Percentiles rank a stretch among this genome's conserved stretches.
phyloP scores from a whole-genome alignment of 2,888 invertebrate species.

The Hanleya hanleyi region DNA sequence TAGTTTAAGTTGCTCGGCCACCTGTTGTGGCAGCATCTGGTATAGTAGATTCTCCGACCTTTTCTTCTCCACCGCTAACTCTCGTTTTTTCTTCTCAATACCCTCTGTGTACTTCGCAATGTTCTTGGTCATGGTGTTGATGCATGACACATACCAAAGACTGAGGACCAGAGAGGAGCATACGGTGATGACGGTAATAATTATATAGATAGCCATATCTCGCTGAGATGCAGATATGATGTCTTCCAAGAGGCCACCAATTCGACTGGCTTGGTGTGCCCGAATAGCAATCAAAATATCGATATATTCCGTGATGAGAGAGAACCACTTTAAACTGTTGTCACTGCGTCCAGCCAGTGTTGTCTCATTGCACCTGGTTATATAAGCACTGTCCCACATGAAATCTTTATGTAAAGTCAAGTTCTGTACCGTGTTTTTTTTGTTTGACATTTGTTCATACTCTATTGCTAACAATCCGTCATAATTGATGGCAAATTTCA shows the following conservation, averaged over 20 bases:
- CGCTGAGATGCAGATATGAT: not conserved
- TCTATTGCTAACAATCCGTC: not conserved
- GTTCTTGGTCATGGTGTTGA: not conserved
- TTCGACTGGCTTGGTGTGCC: not conserved
- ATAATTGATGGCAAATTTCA: not conserved
- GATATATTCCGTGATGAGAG: not conserved
- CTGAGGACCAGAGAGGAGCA: not conserved
- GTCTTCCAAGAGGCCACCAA: not conserved
- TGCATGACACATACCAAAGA: conserved; percentile 3
- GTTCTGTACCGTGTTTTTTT: not conserved
- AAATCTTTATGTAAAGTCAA: not conserved
- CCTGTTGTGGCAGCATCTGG: conserved; percentile 7
- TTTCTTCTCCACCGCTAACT: conserved; percentile 8
- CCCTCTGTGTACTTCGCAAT: not conserved
- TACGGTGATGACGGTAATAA: not conserved
- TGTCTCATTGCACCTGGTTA: not conserved
- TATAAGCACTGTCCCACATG: not conserved
- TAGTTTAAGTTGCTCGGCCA: conserved; percentile 1
- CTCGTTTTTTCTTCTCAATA: not conserved
- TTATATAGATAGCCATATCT: not conserved
- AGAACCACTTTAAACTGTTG: not conserved
- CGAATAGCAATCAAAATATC: not conserved
- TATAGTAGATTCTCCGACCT: not conserved
- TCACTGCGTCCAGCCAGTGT: not conserved
- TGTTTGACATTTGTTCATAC: not conserved